Evolutionary conservation across 1,140 invertebrate species (phyloP), one percentile per base, ranked within the genome.

Genomic region (Drosophila tropicalis): DNA sequence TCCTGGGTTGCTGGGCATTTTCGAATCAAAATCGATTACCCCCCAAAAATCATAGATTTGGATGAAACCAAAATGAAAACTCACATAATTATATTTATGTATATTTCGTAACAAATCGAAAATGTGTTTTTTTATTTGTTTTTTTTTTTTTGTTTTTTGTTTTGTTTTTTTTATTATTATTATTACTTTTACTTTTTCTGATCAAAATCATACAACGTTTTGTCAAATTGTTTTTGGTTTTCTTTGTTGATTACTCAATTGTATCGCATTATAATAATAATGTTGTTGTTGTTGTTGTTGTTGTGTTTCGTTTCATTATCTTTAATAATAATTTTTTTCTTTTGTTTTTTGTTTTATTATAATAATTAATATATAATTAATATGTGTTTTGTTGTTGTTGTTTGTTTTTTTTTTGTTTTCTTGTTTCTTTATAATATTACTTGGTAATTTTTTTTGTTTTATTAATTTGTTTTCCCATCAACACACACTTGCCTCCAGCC

Each of bases 81-180:
- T 40, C 15, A 51, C 65, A 17, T 12, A n/a, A 34, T 36, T 3
- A 62, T 66, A 74, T 68, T 87, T 87, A 90, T 91, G 90, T 91
- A 91, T 91, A 91, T 91, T 91, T 91, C 86, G 90, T 91, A 91
- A 91, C 90, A 91, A 91, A 91, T 91, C 90, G 90, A 91, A 91
- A 91, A 91, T 90, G 87, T 81, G 83, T 90, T 90, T 90, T 91
- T 90, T 78, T n/a, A n/a, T 90, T 90, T 90, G 72, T 90, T 90
- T 89, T 89, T 81, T 36, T n/a, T n/a, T 90, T 78, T 90, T 90
- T 90, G 72, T 90, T 90, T 89, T 89, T 81, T 36, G 3, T 36
- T 36, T 36, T 36, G 34, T 36, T 78, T 90, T 90, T 86, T 77
- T 90, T 90, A 85, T 89, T 84, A 81, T 90, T 91, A 87, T 83